Percentiles rank a stretch among this genome's conserved stretches.
Evolutionary conservation across 1,140 invertebrate species (phyloP).

Genomic region (Coboldia fuscipes): DNA sequence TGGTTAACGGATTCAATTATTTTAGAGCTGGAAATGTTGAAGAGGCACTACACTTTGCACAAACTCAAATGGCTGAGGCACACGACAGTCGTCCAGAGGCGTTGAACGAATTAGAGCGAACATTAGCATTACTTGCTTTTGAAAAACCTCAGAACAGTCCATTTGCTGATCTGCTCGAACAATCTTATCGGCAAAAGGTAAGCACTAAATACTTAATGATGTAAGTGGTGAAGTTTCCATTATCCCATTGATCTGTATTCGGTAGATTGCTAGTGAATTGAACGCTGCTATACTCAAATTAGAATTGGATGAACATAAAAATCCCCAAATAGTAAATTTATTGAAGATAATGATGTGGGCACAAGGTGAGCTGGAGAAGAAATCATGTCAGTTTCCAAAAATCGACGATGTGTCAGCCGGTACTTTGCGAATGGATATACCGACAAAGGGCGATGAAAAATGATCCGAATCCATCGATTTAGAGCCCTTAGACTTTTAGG

Average conservation of each 20-base stretch:
- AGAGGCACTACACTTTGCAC: slow-evolving; percentile 86
- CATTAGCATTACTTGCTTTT: slow-evolving; percentile 85
- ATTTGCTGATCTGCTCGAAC: slow-evolving; percentile 84
- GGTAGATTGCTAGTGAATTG: slow-evolving; percentile 84
- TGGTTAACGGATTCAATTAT: no score
- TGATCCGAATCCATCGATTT: no score
- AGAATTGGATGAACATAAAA: slow-evolving; percentile 73
- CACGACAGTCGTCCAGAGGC: slow-evolving; percentile 72
- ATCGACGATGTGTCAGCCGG: no score
- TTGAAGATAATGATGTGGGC: slow-evolving; percentile 88
- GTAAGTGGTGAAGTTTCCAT: no score
- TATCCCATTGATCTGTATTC: slow-evolving; percentile 8
- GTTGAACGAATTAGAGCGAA: slow-evolving; percentile 57
- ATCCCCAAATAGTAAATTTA: slow-evolving; percentile 73
- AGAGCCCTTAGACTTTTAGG: no score
- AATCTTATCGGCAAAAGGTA: slow-evolving; percentile 83
- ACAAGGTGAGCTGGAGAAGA: slow-evolving; percentile 84
- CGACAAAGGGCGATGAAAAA: no score
- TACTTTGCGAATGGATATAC: no score
- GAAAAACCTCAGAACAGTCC: slow-evolving; percentile 88
- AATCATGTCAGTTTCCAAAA: no score
- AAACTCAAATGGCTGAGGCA: slow-evolving; percentile 77
- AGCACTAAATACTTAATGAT: slow-evolving; percentile 6
- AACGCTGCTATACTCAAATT: slow-evolving; percentile 89
- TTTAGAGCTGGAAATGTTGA: slow-evolving; percentile 62